Percentiles rank a stretch among this genome's conserved stretches.
phyloP scores from a whole-genome alignment of 2,113 vertebrate genomes.

The Sciurus niger region DNA sequence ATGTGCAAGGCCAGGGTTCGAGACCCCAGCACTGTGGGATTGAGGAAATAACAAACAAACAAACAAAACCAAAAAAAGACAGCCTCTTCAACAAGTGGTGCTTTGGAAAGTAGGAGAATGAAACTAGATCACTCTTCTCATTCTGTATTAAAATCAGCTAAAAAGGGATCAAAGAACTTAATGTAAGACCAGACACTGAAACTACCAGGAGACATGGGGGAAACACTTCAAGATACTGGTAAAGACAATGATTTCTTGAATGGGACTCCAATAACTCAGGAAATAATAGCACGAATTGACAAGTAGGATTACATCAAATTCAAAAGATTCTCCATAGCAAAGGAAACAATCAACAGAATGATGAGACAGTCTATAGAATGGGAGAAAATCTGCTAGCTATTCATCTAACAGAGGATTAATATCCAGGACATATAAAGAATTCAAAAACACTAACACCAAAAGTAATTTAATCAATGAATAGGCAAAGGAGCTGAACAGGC shows the following conservation, averaged over 20 bases:
- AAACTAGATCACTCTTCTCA: neutral
- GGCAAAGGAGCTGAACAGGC: neutral
- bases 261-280: neutral
- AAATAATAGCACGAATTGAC: neutral
- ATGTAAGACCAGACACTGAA: no score
- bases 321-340: neutral
- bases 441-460: neutral
- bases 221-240: neutral
- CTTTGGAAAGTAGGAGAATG: neutral
- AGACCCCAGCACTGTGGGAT: no score
- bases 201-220: neutral
- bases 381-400: neutral
- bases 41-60: no score
- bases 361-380: neutral
- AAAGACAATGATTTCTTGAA: neutral
- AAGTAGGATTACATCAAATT: neutral
- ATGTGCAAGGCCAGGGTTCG: no score
- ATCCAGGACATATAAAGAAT: neutral
- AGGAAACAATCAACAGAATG: neutral
- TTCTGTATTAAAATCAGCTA: no score
- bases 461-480: no score
- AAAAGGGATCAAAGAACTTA: neutral
- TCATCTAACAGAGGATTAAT: neutral
- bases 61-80: no score
- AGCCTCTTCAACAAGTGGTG: neutral